A percentile compares a stretch with the other conserved stretches of the same genome.
Evolutionary conservation across 92 coral and sea anemone species (phyloP).

Genomic region (Umimayanthus chanpuru): DNA sequence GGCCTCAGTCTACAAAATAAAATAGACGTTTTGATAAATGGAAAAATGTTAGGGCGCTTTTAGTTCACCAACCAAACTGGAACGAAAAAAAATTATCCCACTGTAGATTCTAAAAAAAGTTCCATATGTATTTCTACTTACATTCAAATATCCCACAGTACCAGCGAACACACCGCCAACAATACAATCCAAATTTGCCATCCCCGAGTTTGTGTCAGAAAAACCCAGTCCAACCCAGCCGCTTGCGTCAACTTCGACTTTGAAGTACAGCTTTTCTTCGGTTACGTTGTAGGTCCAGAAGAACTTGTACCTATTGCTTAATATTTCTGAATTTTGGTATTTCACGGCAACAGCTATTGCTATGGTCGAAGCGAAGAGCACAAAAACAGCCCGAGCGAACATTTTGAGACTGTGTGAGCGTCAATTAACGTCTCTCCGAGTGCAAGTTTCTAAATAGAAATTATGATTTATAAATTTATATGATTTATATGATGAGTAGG

Average conservation of each 20-base stretch:
- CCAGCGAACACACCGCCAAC: not conserved
- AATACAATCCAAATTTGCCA: not conserved
- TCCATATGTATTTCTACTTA: not conserved
- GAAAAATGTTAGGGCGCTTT: not conserved
- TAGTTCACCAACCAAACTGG: not conserved
- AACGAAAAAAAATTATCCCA: not conserved
- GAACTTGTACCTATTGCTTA: not conserved
- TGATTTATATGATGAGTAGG: too few species aligned
- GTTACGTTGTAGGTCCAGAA: not conserved
- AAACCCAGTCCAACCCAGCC: slow-evolving; percentile 26
- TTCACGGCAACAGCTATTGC: not conserved
- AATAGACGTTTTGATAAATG: too few species aligned
- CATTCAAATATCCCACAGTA: not conserved
- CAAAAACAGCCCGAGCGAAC: not conserved
- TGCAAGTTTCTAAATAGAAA: too few species aligned
- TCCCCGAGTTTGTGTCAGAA: not conserved
- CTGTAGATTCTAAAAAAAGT: not conserved
- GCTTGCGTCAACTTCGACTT: not conserved
- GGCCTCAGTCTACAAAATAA: too few species aligned
- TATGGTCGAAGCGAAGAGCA: not conserved
- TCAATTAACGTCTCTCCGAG: too few species aligned
- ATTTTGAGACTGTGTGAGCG: not conserved
- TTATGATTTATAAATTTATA: too few species aligned
- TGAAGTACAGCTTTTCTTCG: not conserved
- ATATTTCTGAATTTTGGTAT: not conserved